These are phyloP conservation scores for Alosa alosa DNA, from an alignment of 2,113 vertebrate species.

Conservation along the genomic window DNA sequence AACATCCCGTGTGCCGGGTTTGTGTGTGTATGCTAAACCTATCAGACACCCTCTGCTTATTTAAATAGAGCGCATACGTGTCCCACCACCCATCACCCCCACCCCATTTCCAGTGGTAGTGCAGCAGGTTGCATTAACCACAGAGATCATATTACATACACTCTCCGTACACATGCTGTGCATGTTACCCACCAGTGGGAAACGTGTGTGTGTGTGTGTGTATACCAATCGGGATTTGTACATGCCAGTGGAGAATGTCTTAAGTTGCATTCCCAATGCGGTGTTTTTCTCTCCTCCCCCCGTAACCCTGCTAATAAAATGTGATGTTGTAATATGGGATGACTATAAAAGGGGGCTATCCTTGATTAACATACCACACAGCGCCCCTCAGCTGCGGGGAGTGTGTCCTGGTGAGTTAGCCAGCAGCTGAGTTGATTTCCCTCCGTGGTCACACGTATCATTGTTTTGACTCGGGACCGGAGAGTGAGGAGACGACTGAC, in stretches of 20 bases:
- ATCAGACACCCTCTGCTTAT: background rate
- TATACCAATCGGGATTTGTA: background rate
- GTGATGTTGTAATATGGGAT: background rate
- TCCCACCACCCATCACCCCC: background rate
- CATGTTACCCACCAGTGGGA: background rate
- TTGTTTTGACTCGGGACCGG: conserved; percentile 35
- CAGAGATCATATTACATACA: background rate
- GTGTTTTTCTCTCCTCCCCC: background rate
- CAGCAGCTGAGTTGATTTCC: conserved; percentile 58
- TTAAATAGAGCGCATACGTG: background rate
- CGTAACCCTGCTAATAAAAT: background rate
- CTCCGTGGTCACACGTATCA: conserved; percentile 48
- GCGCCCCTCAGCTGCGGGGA: background rate
- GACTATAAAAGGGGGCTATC: conserved; percentile 10
- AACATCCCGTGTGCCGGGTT: background rate
- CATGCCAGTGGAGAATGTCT: conserved; percentile 2
- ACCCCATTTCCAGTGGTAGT: background rate
- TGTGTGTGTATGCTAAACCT: background rate
- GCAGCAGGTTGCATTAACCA: background rate
- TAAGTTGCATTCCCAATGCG: background rate
- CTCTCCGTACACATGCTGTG: background rate
- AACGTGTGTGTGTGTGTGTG: background rate
- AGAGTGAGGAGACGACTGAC: conserved; percentile 11
- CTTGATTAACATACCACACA: conserved; percentile 11
- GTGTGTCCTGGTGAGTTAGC: conserved; percentile 48